Base-by-base conservation (phyloP, 2,113 vertebrate species). In the Mormoops blainvillei region DNA sequence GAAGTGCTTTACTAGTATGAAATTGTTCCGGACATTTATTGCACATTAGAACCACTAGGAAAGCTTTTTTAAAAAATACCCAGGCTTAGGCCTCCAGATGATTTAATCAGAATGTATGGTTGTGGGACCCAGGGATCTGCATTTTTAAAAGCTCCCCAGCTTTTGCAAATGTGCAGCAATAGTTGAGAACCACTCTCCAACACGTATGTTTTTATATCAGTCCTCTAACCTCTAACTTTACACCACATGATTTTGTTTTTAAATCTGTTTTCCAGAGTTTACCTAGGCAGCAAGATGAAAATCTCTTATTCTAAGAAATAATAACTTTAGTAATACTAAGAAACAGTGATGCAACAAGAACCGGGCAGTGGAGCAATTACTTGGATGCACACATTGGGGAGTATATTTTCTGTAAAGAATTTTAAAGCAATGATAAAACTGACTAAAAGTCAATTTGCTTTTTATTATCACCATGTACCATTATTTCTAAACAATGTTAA, bases 241-340 rank as follows among this genome's bases (percentile, higher is more conserved):
- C 18, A 89, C 3, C 4, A 89, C 22, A 84, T 18, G 41, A 7
- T 73, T 65, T 82, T 86, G n/a, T 54, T 91, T 82, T 81, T 11
- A 89, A 86, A 63, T 77, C 38, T 85, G 24, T 15, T 87, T 96
- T 77, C 24, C 89, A 71, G n/a, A 71, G 16, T 52, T 80, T 94
- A 92, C 33, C 80, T 90, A 84, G 19, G n/a, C 4, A 88, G 13
- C 43, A 96, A 90, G 22, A 86, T 70, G 38, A 96, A 89, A 78
- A 92, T 84, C 43, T 87, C 50, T 36, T 93, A 63, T 83, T 90
- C 43, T 45, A 94, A 89, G 68, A 94, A 83, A 41, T 56, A 73
- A 86, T 91, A 90, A 61, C 24, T 16, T 71, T 90, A 96, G 84
- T 63, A 89, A 82, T 48, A 76, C 50, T 97, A n/a, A n/a, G n/a